Conservation (phyloP, 2,888 invertebrate species). For the Lobophora halterata region DNA sequence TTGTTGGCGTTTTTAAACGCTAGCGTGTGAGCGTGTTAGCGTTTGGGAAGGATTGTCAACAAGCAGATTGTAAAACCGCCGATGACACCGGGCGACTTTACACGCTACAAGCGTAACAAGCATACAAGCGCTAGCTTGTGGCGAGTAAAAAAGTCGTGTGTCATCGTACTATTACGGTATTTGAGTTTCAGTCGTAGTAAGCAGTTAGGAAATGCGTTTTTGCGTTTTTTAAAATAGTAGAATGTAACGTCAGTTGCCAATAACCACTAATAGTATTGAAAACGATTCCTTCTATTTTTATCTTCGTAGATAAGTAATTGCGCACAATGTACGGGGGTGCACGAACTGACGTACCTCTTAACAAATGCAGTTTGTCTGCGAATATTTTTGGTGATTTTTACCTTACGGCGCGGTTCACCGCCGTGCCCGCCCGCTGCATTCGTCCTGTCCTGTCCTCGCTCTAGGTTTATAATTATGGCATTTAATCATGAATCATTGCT, state of each 20-base stretch:
- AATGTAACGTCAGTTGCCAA: conserved; percentile 67
- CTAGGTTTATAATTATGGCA: conserved; percentile 59
- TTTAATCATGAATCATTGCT: conserved; percentile 68
- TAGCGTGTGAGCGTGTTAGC: no score
- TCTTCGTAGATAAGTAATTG: conserved; percentile 69
- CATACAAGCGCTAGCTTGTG: no score
- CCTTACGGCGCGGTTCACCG: conserved; percentile 38
- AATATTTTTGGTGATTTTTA: conserved; percentile 75
- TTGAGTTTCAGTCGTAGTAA: no score
- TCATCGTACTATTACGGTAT: conserved; percentile 34
- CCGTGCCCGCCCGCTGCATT: conserved; percentile 28
- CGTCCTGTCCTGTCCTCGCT: conserved; percentile 49
- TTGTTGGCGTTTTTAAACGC: no score
- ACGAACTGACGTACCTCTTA: conserved; percentile 21
- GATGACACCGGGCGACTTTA: no score
- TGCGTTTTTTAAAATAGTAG: no score
- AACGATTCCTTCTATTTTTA: conserved; percentile 63
- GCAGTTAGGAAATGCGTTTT: no score
- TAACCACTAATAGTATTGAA: conserved; percentile 73
- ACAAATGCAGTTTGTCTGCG: conserved; percentile 62
- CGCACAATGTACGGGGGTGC: conserved; percentile 54
- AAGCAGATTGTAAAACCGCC: no score
- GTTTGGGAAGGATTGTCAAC: no score
- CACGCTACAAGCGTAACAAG: no score
- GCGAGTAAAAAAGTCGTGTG: conserved; percentile 16